Evolutionary conservation across 2,113 vertebrate species (phyloP).

Genomic region (Pelobates fuscus): DNA sequence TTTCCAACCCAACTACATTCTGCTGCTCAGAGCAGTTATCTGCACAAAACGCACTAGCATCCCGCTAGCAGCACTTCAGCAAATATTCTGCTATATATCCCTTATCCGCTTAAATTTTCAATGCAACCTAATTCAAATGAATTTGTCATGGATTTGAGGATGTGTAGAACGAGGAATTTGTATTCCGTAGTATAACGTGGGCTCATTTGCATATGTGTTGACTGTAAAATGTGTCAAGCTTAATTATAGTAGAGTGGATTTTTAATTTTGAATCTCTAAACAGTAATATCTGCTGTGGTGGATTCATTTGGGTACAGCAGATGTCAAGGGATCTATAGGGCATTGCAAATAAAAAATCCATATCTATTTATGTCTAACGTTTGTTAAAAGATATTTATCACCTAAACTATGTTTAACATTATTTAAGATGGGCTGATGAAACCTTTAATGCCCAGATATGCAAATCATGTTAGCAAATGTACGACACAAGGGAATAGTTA

Average conservation of each 20-base stretch:
- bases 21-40: conserved; percentile 17
- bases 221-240: conserved; percentile 17
- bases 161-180: conserved; percentile 26
- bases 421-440: not conserved
- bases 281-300: conserved; percentile 5
- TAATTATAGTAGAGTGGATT: conserved; percentile 12
- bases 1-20: not conserved
- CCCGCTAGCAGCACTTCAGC: not conserved
- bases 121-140: not conserved
- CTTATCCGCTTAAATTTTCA: conserved; percentile 6
- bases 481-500: no score
- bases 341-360: not conserved
- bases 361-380: not conserved
- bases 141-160: conserved; percentile 25
- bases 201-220: conserved; percentile 10
- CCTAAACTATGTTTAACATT: not conserved
- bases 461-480: no score
- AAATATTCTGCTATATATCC: conserved; percentile 10
- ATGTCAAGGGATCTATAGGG: not conserved
- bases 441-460: no score
- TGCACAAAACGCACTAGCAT: conserved; percentile 15
- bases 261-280: conserved; percentile 6
- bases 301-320: not conserved
- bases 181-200: not conserved
- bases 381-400: not conserved